A percentile compares a stretch with the other conserved stretches of the same genome.
phyloP scores from a whole-genome alignment of 2,113 vertebrate genomes.

The Euleptes europaea region DNA sequence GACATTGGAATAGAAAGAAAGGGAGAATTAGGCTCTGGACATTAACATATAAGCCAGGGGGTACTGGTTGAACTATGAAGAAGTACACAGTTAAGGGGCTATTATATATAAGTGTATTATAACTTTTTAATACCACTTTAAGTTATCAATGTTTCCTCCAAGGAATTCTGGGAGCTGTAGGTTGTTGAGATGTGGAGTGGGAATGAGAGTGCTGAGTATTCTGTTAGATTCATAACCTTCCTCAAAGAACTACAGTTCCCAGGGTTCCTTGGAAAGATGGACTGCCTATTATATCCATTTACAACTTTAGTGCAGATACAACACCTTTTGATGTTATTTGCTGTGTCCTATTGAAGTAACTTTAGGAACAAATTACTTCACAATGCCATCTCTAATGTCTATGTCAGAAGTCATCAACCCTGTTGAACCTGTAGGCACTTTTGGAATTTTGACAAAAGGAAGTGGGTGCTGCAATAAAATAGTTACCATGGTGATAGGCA shows the following conservation, averaged over 20 bases:
- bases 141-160: background rate
- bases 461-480: no score
- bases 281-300: background rate
- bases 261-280: background rate
- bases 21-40: background rate
- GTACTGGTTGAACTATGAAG: background rate
- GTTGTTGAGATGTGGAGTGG: background rate
- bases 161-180: background rate
- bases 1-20: background rate
- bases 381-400: background rate
- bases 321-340: constrained; percentile 2
- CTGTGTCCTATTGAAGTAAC: background rate
- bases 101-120: background rate
- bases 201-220: no score
- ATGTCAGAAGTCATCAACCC: background rate
- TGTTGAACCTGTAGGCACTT: no score
- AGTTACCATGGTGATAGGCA: no score
- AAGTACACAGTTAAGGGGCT: background rate
- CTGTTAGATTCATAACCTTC: background rate
- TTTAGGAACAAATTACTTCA: background rate
- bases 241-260: background rate
- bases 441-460: no score
- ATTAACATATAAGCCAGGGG: background rate
- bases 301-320: no score
- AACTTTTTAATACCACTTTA: background rate